These are phyloP conservation scores for Darevskia mixta DNA, from an alignment of 2,797 vertebrate genomes.

Conservation along the genomic window DNA sequence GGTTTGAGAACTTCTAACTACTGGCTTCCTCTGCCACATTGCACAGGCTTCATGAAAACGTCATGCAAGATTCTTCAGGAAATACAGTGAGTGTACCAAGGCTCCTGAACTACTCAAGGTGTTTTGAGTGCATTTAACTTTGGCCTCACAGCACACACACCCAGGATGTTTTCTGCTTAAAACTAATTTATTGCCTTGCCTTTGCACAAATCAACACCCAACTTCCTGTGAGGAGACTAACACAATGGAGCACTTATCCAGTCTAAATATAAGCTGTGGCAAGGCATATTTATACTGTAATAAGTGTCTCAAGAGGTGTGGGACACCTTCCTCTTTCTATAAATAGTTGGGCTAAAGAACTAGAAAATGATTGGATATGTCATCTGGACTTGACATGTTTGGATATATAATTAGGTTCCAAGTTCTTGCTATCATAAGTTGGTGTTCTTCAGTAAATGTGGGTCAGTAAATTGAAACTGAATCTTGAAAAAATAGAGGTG, in stretches of 20 bases:
- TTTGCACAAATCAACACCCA: accelerated
- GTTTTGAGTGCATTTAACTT: neutral
- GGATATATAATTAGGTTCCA: slow-evolving; percentile 5
- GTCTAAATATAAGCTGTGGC: neutral
- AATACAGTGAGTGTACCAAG: neutral
- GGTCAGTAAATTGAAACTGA: too few relatives aligned
- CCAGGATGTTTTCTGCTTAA: slow-evolving; percentile 15
- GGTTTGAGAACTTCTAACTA: neutral
- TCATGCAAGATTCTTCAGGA: slow-evolving; percentile 14
- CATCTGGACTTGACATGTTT: slow-evolving; percentile 12
- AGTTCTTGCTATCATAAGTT: neutral
- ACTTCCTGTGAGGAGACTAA: neutral
- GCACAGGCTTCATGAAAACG: slow-evolving; percentile 18
- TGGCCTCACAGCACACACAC: neutral
- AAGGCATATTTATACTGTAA: neutral
- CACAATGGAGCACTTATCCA: neutral
- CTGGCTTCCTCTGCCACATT: neutral
- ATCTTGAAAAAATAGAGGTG: too few relatives aligned
- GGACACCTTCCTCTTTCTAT: slow-evolving; percentile 17
- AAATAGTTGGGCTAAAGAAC: slow-evolving; percentile 6
- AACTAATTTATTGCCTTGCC: neutral
- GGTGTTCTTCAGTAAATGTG: neutral
- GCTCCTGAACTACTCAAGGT: slow-evolving; percentile 13
- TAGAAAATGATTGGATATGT: neutral
- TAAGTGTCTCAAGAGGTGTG: slow-evolving; percentile 16